Conservation (phyloP, 2,797 vertebrate genomes). For the Eupleurogrammus muticus region DNA sequence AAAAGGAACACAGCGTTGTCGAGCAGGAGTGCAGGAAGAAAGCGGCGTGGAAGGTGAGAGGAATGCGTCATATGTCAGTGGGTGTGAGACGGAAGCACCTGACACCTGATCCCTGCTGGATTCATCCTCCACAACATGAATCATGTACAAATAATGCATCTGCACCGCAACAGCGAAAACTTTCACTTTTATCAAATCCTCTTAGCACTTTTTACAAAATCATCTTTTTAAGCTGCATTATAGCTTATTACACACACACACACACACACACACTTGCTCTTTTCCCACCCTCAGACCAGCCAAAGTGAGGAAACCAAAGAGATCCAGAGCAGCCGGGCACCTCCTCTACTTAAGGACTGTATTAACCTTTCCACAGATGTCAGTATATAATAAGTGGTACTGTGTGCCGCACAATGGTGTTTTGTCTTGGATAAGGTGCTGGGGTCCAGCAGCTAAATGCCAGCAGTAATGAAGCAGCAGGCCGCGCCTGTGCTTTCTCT, state of each 20-base stretch:
- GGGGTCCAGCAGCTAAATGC: slow-evolving; percentile 79
- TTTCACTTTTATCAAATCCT: background rate
- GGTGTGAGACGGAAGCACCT: too few species aligned
- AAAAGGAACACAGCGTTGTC: too few species aligned
- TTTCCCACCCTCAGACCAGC: slow-evolving; percentile 14
- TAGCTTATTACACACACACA: background rate
- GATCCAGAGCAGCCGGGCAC: slow-evolving; percentile 32
- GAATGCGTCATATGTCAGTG: too few species aligned
- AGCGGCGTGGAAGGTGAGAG: too few species aligned
- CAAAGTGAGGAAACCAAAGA: slow-evolving; percentile 33
- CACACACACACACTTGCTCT: background rate
- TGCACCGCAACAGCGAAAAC: background rate
- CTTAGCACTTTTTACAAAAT: background rate
- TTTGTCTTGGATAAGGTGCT: slow-evolving; percentile 79
- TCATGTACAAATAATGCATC: background rate
- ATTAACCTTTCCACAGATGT: slow-evolving; percentile 79
- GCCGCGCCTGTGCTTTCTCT: slow-evolving; percentile 57
- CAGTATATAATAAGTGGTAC: slow-evolving; percentile 73
- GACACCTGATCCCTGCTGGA: slow-evolving; percentile 16
- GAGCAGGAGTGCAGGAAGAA: too few species aligned
- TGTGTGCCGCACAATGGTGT: slow-evolving; percentile 70
- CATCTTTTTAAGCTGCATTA: slow-evolving; percentile 11
- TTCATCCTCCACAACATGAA: background rate
- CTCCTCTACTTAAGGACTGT: slow-evolving; percentile 64
- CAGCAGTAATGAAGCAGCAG: slow-evolving; percentile 80